Percentiles rank a stretch among this genome's conserved stretches.
phyloP scores from a whole-genome alignment of 2,797 vertebrate species.

The Tauraco hartlaubi region DNA sequence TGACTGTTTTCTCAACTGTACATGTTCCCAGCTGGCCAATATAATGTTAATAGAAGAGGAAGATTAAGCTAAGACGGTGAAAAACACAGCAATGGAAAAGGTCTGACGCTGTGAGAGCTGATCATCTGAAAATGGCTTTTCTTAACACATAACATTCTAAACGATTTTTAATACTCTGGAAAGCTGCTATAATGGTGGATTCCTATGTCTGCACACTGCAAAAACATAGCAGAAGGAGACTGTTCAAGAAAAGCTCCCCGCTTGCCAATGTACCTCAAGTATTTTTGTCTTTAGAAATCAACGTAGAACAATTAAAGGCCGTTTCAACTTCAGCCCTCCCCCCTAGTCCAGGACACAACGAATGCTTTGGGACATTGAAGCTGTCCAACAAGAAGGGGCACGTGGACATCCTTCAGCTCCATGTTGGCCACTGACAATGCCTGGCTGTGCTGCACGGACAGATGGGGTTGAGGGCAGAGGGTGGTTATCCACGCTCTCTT shows the following conservation, averaged over 20 bases:
- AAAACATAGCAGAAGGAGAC: neutral
- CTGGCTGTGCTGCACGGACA: neutral
- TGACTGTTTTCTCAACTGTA: constrained; percentile 50
- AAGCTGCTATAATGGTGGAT: constrained; percentile 1
- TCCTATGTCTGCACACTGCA: neutral
- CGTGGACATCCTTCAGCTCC: neutral
- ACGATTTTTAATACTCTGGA: constrained; percentile 11
- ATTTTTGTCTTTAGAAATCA: neutral
- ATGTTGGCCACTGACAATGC: neutral
- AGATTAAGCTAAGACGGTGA: constrained; percentile 46
- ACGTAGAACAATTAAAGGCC: neutral
- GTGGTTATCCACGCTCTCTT: fast-evolving
- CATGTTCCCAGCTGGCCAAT: constrained; percentile 64
- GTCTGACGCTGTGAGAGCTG: neutral
- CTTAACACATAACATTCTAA: neutral
- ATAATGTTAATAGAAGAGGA: constrained; percentile 62
- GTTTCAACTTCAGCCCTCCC: neutral
- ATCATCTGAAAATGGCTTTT: constrained; percentile 51
- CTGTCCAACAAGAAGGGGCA: neutral
- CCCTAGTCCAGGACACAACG: neutral
- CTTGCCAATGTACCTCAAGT: neutral
- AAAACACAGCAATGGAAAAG: constrained; percentile 24
- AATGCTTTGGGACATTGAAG: neutral
- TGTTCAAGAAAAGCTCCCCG: neutral
- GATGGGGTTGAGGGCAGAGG: neutral